Evolutionary conservation across 2,797 vertebrate genomes (phyloP).

Genomic region (Cynopterus sphinx): DNA sequence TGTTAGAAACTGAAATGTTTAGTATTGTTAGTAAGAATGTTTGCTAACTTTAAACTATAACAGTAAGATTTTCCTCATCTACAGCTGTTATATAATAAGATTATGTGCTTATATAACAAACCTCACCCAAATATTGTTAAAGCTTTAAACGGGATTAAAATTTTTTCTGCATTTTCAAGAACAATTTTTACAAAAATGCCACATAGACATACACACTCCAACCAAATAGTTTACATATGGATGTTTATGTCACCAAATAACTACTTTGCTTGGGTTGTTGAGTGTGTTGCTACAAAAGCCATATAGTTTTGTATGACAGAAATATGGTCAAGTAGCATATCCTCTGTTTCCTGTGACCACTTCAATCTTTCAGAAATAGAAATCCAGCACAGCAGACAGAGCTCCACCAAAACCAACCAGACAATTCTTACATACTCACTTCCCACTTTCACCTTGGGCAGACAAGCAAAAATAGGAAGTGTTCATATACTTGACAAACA

Average conservation of each 20-base stretch:
- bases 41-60: not conserved
- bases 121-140: slow-evolving; percentile 40
- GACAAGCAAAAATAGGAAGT: slow-evolving; percentile 23
- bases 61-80: not conserved
- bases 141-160: not conserved
- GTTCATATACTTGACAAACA: not conserved
- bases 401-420: not conserved
- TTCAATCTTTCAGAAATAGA: not conserved
- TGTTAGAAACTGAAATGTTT: not conserved
- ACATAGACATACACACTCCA: not conserved
- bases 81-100: not conserved
- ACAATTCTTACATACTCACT: not conserved
- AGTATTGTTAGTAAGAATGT: not conserved
- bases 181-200: slow-evolving; percentile 23
- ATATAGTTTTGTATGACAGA: not conserved
- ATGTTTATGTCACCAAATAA: not conserved
- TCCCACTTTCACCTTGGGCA: not conserved
- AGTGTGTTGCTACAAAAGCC: not conserved
- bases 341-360: not conserved
- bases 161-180: not conserved
- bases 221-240: not conserved
- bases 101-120: not conserved
- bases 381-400: not conserved
- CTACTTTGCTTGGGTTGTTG: not conserved
- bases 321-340: not conserved